phyloP scores from a whole-genome alignment of 2,888 invertebrate species.

The Cecidostiba fungosa region DNA sequence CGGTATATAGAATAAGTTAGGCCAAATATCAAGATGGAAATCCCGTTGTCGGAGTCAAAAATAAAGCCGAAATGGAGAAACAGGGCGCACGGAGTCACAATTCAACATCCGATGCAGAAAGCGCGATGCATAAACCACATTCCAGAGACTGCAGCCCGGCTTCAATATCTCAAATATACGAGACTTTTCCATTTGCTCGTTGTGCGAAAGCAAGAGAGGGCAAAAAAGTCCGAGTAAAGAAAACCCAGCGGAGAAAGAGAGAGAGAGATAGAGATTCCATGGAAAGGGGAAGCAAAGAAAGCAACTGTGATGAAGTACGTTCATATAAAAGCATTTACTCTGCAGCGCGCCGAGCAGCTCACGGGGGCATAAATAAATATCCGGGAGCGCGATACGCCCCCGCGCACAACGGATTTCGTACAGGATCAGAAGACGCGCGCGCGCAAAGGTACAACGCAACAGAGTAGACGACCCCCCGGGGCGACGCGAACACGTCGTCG shows the following conservation, averaged over 20 bases:
- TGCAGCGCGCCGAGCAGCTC: not conserved
- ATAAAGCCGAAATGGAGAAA: not conserved
- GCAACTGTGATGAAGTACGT: slow-evolving; percentile 51
- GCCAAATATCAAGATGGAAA: not conserved
- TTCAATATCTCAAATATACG: slow-evolving; percentile 63
- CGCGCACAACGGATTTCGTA: not conserved
- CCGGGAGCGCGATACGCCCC: not conserved
- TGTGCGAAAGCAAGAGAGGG: not conserved
- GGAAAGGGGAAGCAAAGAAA: slow-evolving; percentile 24
- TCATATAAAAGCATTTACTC: slow-evolving; percentile 50
- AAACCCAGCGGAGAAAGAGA: not conserved
- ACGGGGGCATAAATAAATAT: slow-evolving; percentile 49
- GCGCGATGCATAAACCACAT: slow-evolving; percentile 59
- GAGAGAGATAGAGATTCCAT: not conserved
- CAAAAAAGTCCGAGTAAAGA: not conserved
- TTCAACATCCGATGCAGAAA: slow-evolving; percentile 37
- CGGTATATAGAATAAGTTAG: not conserved
- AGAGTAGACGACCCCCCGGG: not conserved
- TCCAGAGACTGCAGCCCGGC: slow-evolving; percentile 41
- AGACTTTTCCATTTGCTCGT: slow-evolving; percentile 64
- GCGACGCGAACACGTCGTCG: not conserved
- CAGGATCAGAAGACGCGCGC: not conserved
- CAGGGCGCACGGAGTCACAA: slow-evolving; percentile 11
- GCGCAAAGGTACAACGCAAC: not conserved
- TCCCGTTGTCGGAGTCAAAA: not conserved